phyloP scores from a whole-genome alignment of 2,888 invertebrate genomes.

The Onthophagus sagittarius region DNA sequence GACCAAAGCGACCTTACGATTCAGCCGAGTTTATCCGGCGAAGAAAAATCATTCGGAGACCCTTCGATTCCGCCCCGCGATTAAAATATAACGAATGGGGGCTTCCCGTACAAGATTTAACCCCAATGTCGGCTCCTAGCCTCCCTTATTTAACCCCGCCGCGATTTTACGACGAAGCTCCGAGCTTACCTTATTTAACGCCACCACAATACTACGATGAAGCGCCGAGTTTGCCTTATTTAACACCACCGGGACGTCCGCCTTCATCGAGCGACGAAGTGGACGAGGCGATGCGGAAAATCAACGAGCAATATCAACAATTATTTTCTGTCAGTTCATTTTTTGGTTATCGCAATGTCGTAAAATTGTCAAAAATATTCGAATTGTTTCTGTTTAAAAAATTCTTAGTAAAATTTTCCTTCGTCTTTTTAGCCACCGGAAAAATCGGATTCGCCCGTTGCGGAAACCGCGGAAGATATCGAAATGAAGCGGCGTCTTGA shows the following conservation, averaged over 20 bases:
- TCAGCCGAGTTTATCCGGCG: background rate
- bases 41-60: background rate
- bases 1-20: background rate
- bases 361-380: too few relatives aligned
- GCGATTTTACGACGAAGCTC: constrained; percentile 13
- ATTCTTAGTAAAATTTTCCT: too few relatives aligned
- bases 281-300: too few relatives aligned
- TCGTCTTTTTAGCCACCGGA: too few relatives aligned
- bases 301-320: too few relatives aligned
- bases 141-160: constrained; percentile 11
- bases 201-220: constrained; percentile 14
- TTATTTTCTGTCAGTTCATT: too few relatives aligned
- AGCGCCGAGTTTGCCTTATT: constrained; percentile 18
- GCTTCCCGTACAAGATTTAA: background rate
- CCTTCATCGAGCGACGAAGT: background rate
- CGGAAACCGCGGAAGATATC: too few relatives aligned
- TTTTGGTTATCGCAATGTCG: too few relatives aligned
- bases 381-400: too few relatives aligned
- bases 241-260: constrained; percentile 16
- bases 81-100: background rate
- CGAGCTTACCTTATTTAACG: constrained; percentile 23
- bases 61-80: background rate
- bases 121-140: constrained; percentile 10
- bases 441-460: too few relatives aligned
- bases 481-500: too few relatives aligned